phyloP scores from a whole-genome alignment of 2,113 vertebrate species.

The Lycaon pictus region DNA sequence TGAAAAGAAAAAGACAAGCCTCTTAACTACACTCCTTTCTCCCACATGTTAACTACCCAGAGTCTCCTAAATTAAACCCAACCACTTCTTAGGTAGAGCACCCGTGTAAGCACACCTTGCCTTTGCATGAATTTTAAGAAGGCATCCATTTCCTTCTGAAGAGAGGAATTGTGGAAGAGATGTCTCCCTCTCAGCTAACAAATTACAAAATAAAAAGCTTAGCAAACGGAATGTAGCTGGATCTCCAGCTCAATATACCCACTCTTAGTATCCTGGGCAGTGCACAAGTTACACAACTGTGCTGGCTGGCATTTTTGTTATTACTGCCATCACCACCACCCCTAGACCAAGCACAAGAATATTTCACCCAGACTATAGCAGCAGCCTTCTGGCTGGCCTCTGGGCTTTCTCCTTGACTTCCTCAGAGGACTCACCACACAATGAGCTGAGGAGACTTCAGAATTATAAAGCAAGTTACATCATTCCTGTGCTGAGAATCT shows the following conservation, averaged over 20 bases:
- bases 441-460: not conserved
- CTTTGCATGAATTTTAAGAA: conserved; percentile 1
- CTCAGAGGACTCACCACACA: not conserved
- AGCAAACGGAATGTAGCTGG: not conserved
- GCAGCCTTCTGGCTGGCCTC: not conserved
- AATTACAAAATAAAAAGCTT: not conserved
- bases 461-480: not conserved
- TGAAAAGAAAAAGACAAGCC: not conserved
- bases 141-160: not conserved
- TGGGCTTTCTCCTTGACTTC: not conserved
- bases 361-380: not conserved
- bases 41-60: not conserved
- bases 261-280: not conserved
- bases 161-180: not conserved
- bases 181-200: not conserved
- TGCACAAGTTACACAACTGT: not conserved
- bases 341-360: not conserved
- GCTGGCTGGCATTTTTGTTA: not conserved
- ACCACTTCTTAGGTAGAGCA: not conserved
- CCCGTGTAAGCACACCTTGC: not conserved
- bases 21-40: not conserved
- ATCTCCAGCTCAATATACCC: not conserved
- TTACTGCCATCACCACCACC: not conserved
- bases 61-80: not conserved
- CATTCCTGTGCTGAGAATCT: not conserved